Conservation (phyloP, 2,113 vertebrate species). For the Chauna torquata region DNA sequence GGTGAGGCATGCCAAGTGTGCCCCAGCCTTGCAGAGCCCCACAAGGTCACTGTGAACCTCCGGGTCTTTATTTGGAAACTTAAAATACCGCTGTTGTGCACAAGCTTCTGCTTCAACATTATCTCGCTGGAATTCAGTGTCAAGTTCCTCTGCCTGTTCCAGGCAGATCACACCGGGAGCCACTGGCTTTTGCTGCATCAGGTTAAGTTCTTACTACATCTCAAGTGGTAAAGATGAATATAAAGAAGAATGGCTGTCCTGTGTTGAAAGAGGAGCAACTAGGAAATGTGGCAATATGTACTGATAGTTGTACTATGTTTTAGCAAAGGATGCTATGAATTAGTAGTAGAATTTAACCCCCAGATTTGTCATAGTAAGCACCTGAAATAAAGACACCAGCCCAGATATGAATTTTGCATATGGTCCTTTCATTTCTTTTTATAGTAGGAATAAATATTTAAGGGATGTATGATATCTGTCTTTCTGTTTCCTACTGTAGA, state of each 20-base stretch:
- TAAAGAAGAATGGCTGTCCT: neutral
- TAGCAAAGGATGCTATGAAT: neutral
- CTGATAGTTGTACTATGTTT: neutral
- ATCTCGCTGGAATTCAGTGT: neutral
- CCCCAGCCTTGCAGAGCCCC: neutral
- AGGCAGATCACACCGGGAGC: neutral
- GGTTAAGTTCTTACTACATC: neutral
- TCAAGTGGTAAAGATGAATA: neutral
- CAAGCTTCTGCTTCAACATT: neutral
- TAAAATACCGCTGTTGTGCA: neutral
- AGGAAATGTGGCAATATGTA: neutral
- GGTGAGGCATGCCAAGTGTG: accelerated
- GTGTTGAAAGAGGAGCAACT: neutral
- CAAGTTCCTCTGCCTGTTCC: neutral
- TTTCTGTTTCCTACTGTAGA: neutral
- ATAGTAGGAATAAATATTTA: neutral
- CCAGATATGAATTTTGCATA: neutral
- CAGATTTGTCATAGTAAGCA: neutral
- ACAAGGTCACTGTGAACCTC: neutral
- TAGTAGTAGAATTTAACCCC: neutral
- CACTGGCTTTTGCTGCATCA: accelerated
- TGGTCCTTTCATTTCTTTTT: neutral
- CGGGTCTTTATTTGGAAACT: neutral
- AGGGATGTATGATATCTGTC: neutral
- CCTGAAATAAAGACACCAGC: neutral